Base-by-base conservation (phyloP, 1,140 invertebrate species). In the Drosophila seguyi region DNA sequence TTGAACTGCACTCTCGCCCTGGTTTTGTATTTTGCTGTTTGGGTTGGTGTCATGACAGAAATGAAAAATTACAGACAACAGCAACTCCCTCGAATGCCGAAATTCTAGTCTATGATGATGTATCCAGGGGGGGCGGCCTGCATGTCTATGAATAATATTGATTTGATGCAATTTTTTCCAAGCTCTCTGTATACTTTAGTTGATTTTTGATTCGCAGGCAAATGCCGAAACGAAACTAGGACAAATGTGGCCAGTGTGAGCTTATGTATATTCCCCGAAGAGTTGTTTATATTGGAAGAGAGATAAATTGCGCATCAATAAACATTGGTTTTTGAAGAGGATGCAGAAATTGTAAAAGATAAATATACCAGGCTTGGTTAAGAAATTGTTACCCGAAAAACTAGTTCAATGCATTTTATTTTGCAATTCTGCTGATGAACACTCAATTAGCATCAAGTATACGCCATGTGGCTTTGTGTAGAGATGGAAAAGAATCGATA, bases 1-100 rank as follows among this genome's bases (percentile, higher is more conserved):
- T 88, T 90, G 85, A 85, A 88, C 85, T 85, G 76, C 73, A 84
- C 52, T 78, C 79, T 78, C 79, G 42, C 45, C 56, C 66, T 73
- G 68, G 75, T 75, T 66, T 52, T 47, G 68, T 36, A 38, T 61
- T 75, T 66, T 34, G 36, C 74, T 36, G 44, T 58, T 4, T 25
- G 25, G 25, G 22, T 11, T n/a, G 58, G 61, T 61, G 61, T 61
- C 61, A 65, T 34, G 61, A 57, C 41, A 52, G 73, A 81, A 90
- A 84, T 83, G 85, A 84, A 88, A 84, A 84, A 88, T 84, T 71
- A 88, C 74, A 50, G 47, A 13, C 61, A 52, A 4, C 25, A 25
- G 20, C 52, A 47, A 45, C 44, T 25, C 18, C 18, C 36, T 39
- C 34, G 38, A 56, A 50, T 65, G 34, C 34, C 22, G 57, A 63